A percentile compares a stretch with the other conserved stretches of the same genome.
These are phyloP conservation scores for Andrena dorsata DNA, from an alignment of 2,888 invertebrate genomes.

Conservation along the genomic window DNA sequence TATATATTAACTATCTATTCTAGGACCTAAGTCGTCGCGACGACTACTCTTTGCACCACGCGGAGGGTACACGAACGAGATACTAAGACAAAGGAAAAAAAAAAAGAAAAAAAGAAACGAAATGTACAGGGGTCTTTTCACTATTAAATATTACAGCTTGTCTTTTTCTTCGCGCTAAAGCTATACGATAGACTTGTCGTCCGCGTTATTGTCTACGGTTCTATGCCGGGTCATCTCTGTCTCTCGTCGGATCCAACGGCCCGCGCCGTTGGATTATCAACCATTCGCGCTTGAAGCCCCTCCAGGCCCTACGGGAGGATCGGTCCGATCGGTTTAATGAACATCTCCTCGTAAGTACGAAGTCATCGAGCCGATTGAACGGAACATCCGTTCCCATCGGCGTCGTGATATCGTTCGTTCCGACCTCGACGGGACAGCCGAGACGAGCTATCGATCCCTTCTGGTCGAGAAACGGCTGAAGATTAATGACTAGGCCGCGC, in stretches of 20 bases:
- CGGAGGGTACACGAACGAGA: slow-evolving; percentile 65
- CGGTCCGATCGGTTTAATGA: slow-evolving; percentile 30
- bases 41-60: slow-evolving; percentile 52
- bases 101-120: slow-evolving; percentile 33
- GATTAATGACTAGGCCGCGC: slow-evolving; percentile 67
- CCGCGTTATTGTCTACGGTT: slow-evolving; percentile 70
- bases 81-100: slow-evolving; percentile 47
- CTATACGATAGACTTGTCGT: slow-evolving; percentile 70
- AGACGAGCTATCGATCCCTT: slow-evolving; percentile 40
- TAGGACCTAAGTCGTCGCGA: slow-evolving; percentile 49
- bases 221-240: slow-evolving; percentile 16
- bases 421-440: slow-evolving; percentile 30
- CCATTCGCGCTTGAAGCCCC: neutral
- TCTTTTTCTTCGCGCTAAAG: slow-evolving; percentile 79
- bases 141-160: slow-evolving; percentile 80
- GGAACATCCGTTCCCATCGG: slow-evolving; percentile 25
- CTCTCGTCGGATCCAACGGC: neutral
- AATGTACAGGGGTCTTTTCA: slow-evolving; percentile 77
- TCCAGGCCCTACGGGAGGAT: slow-evolving; percentile 14
- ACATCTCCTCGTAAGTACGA: slow-evolving; percentile 58
- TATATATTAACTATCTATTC: slow-evolving; percentile 57
- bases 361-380: slow-evolving; percentile 48
- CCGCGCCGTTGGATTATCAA: neutral
- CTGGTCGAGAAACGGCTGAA: slow-evolving; percentile 58
- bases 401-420: slow-evolving; percentile 19